Conservation (phyloP, 2,113 vertebrate species). For the Channa maculata region DNA sequence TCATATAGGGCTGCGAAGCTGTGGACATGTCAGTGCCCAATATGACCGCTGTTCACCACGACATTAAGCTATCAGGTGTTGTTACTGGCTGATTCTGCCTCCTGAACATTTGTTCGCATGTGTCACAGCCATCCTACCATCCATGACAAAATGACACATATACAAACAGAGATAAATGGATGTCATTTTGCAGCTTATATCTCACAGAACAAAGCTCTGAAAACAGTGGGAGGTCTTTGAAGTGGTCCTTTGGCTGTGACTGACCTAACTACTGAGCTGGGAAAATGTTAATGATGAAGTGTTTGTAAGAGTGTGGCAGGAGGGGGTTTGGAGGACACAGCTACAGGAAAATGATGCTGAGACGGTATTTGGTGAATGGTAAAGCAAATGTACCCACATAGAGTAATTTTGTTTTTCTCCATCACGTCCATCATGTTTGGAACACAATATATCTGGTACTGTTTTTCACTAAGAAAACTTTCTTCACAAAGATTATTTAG, state of each 20-base stretch:
- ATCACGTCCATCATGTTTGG: conserved; percentile 20
- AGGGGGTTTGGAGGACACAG: conserved; percentile 13
- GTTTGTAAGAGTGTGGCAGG: conserved; percentile 10
- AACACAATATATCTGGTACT: not conserved
- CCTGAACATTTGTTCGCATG: too few species aligned
- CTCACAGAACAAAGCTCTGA: conserved; percentile 27
- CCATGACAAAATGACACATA: not conserved
- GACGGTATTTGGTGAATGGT: not conserved
- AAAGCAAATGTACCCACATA: not conserved
- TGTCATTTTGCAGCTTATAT: conserved; percentile 15
- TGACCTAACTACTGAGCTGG: conserved; percentile 12
- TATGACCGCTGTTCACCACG: too few species aligned
- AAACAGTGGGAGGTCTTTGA: conserved; percentile 35
- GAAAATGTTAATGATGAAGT: conserved; percentile 48
- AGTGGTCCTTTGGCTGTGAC: conserved; percentile 6
- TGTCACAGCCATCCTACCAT: too few species aligned
- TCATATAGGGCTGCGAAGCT: too few species aligned
- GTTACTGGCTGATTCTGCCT: too few species aligned
- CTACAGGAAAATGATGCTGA: conserved; percentile 10
- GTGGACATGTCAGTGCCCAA: too few species aligned
- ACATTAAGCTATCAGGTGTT: too few species aligned
- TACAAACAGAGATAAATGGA: not conserved
- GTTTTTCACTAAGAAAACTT: not conserved
- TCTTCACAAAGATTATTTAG: too few species aligned
- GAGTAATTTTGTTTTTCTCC: not conserved